Conservation (phyloP, 2,888 invertebrate species). For the Ectemnius lituratus region DNA sequence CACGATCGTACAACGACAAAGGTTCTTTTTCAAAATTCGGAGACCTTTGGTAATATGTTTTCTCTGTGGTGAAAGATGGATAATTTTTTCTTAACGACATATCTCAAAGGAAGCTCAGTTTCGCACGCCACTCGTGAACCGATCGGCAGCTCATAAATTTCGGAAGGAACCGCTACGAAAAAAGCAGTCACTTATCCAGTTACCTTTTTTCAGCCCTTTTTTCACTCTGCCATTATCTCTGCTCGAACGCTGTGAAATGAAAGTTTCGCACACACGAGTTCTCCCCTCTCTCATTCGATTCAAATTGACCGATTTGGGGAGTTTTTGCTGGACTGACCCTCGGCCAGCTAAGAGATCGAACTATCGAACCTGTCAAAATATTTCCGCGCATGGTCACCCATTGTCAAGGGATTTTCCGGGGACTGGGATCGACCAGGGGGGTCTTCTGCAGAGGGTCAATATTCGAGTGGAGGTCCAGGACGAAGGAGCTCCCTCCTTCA, state of each 20-base stretch:
- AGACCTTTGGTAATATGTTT: slow-evolving; percentile 18
- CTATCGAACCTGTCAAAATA: slow-evolving; percentile 70
- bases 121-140: slow-evolving; percentile 47
- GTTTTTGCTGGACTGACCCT: slow-evolving; percentile 9
- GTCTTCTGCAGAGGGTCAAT: slow-evolving; percentile 50
- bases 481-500: slow-evolving; percentile 21
- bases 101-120: slow-evolving; percentile 32
- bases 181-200: slow-evolving; percentile 20
- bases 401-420: slow-evolving; percentile 56
- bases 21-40: not conserved
- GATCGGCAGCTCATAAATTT: slow-evolving; percentile 34
- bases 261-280: slow-evolving; percentile 68
- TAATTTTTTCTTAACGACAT: slow-evolving; percentile 16
- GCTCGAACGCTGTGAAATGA: slow-evolving; percentile 71
- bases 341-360: not conserved
- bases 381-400: slow-evolving; percentile 53
- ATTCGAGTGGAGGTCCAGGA: slow-evolving; percentile 44
- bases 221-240: slow-evolving; percentile 62
- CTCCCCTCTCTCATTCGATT: slow-evolving; percentile 10
- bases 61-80: not conserved
- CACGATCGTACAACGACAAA: not conserved
- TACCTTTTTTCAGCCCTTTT: slow-evolving; percentile 24
- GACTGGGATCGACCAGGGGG: slow-evolving; percentile 56
- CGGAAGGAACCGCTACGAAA: not conserved
- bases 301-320: slow-evolving; percentile 36